These are phyloP conservation scores for Magallana nippona DNA, from an alignment of 2,888 invertebrate species.

Conservation along the genomic window DNA sequence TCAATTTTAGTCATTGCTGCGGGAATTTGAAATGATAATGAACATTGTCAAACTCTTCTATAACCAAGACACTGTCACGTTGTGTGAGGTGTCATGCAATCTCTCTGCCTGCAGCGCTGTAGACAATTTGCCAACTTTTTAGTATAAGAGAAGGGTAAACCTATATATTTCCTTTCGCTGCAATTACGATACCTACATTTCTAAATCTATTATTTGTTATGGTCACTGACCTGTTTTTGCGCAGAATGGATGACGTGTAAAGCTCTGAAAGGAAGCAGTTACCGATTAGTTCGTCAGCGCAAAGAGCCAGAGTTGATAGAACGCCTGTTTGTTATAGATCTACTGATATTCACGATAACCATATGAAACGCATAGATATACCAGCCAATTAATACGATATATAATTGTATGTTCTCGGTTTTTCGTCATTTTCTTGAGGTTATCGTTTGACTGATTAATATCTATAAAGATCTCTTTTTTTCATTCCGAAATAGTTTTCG, in stretches of 20 bases:
- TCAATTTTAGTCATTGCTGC: conserved; percentile 25
- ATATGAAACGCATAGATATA: background rate
- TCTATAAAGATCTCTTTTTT: too few species aligned
- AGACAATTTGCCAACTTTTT: conserved; percentile 28
- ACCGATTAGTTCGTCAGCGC: conserved; percentile 1
- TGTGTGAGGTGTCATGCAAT: conserved; percentile 2
- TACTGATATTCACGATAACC: conserved; percentile 6
- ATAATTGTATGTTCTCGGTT: background rate
- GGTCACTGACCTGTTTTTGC: conserved; percentile 7
- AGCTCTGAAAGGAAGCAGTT: conserved; percentile 7
- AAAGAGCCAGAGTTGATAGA: conserved; percentile 3
- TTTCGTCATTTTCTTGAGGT: background rate
- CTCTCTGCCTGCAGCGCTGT: conserved; percentile 5
- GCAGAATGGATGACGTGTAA: background rate
- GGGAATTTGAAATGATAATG: conserved; percentile 27
- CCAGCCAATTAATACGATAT: background rate
- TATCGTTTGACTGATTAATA: too few species aligned
- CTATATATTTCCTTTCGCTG: conserved; percentile 27
- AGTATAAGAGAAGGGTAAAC: conserved; percentile 19
- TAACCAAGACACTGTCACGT: background rate
- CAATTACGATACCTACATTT: conserved; percentile 21
- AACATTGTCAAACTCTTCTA: conserved; percentile 16
- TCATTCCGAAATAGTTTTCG: too few species aligned
- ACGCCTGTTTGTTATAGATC: conserved; percentile 10
- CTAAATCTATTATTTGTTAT: conserved; percentile 6